Conservation (phyloP, 2,797 vertebrate species). For the Esox lucius region DNA sequence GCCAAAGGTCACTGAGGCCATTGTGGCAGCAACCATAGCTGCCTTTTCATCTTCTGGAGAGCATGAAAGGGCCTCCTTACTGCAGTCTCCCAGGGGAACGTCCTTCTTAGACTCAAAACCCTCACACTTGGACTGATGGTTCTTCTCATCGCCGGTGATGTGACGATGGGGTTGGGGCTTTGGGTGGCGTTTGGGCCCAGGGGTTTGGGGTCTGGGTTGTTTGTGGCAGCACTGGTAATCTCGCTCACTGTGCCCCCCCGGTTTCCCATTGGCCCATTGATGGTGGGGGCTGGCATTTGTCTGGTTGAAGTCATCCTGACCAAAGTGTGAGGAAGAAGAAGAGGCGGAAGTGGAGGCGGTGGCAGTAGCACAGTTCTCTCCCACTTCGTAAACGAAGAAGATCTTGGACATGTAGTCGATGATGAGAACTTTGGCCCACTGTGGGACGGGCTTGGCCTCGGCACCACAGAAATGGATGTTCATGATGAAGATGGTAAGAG, state of each 20-base stretch:
- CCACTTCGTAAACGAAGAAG: slow-evolving; percentile 93
- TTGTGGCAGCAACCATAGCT: slow-evolving; percentile 46
- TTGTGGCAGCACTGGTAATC: slow-evolving; percentile 39
- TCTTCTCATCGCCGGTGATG: slow-evolving; percentile 60
- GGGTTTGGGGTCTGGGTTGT: slow-evolving; percentile 55
- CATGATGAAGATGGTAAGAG: slow-evolving; percentile 97
- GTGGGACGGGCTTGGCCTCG: slow-evolving; percentile 92
- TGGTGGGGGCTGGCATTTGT: slow-evolving; percentile 34
- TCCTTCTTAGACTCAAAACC: slow-evolving; percentile 56
- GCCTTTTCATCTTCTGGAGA: slow-evolving; percentile 64
- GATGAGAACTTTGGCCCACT: slow-evolving; percentile 93
- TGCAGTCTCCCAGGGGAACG: slow-evolving; percentile 59
- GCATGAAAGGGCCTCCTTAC: slow-evolving; percentile 52
- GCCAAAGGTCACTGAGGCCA: slow-evolving; percentile 65
- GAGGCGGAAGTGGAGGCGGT: slow-evolving; percentile 38
- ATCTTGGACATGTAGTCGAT: slow-evolving; percentile 97
- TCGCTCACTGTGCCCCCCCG: slow-evolving; percentile 26
- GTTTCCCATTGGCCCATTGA: slow-evolving; percentile 55
- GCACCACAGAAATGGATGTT: slow-evolving; percentile 96
- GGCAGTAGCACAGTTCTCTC: slow-evolving; percentile 87
- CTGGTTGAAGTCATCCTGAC: slow-evolving; percentile 46
- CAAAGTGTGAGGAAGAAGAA: slow-evolving; percentile 7
- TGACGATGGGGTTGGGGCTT: slow-evolving; percentile 56
- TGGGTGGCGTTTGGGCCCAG: slow-evolving; percentile 54
- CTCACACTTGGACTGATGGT: slow-evolving; percentile 48